phyloP scores from a whole-genome alignment of 2,888 invertebrate genomes.

The Ophion ventricosus region DNA sequence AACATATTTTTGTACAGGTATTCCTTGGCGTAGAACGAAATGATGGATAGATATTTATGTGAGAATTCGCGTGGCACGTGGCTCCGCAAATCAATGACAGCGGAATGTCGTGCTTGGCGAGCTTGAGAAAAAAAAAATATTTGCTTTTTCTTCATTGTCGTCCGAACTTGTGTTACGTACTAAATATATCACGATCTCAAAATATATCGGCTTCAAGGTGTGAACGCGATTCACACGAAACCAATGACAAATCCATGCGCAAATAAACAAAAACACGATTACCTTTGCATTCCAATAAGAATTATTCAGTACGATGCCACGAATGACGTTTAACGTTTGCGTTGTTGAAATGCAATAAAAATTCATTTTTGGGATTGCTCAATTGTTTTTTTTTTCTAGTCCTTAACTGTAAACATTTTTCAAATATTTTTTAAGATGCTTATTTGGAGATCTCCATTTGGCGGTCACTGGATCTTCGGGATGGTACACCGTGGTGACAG shows the following conservation, averaged over 20 bases:
- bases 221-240: neutral
- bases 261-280: neutral
- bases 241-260: neutral
- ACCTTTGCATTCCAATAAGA: neutral
- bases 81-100: slow-evolving; percentile 45
- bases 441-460: too few relatives aligned
- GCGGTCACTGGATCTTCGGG: too few relatives aligned
- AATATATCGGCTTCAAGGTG: neutral
- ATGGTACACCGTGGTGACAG: too few relatives aligned
- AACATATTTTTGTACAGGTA: neutral
- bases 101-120: slow-evolving; percentile 24
- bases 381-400: too few relatives aligned
- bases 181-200: neutral
- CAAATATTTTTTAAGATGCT: too few relatives aligned
- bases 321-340: neutral
- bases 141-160: neutral
- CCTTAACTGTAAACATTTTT: too few relatives aligned
- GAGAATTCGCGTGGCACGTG: slow-evolving; percentile 33
- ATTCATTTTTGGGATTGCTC: neutral
- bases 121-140: slow-evolving; percentile 3
- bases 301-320: neutral
- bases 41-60: neutral
- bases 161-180: neutral
- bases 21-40: neutral
- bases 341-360: neutral